Evolutionary conservation across 2,113 vertebrate species (phyloP).

Genomic region (Callipepla squamata): DNA sequence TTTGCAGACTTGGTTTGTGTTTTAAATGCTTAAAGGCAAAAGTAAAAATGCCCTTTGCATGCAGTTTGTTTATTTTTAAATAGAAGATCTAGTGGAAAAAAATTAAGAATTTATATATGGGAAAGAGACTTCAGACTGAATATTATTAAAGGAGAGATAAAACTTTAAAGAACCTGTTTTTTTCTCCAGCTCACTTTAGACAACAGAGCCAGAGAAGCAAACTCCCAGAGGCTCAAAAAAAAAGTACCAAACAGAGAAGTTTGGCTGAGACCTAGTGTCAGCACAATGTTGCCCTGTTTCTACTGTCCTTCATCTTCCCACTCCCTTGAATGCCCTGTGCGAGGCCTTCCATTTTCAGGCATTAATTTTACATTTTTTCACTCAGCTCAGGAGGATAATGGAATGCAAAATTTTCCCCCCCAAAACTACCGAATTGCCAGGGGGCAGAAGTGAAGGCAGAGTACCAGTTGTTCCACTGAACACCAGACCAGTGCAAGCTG

Average conservation of each 20-base stretch:
- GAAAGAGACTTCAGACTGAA: conserved; percentile 34
- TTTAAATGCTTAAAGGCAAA: conserved; percentile 24
- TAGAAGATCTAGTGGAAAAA: neutral
- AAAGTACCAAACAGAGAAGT: conserved; percentile 46
- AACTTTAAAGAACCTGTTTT: conserved; percentile 42
- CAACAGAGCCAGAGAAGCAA: conserved; percentile 62
- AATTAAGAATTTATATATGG: neutral
- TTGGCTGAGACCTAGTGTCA: conserved; percentile 65
- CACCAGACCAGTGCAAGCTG: neutral
- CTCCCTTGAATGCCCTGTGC: conserved; percentile 55
- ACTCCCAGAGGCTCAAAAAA: conserved; percentile 60
- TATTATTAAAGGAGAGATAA: conserved; percentile 52
- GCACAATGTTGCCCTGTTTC: conserved; percentile 67
- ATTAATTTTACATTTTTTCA: conserved; percentile 66
- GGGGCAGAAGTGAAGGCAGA: conserved; percentile 36
- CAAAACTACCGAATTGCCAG: conserved; percentile 37
- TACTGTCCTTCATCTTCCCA: conserved; percentile 49
- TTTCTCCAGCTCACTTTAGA: conserved; percentile 7
- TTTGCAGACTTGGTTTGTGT: conserved; percentile 21
- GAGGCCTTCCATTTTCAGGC: conserved; percentile 70
- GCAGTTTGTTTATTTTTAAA: neutral
- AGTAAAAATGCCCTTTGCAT: neutral
- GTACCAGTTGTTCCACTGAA: neutral
- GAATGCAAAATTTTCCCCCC: conserved; percentile 70
- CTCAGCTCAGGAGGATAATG: conserved; percentile 55